phyloP scores from a whole-genome alignment of 2,888 invertebrate genomes.

The Onthophagus sagittarius region DNA sequence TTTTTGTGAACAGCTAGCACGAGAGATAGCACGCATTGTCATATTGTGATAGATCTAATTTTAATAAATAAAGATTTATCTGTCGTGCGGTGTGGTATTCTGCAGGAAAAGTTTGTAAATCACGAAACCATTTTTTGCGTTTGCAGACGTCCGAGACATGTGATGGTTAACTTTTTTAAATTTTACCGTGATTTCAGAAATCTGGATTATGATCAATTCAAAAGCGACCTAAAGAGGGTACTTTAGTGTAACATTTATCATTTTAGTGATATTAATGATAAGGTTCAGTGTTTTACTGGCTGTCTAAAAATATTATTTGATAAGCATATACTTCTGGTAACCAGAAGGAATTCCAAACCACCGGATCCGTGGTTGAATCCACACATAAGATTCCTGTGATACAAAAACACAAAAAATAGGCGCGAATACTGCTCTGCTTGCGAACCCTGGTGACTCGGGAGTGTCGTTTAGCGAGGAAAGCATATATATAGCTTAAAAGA shows the following conservation, averaged over 20 bases:
- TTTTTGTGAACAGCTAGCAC: neutral
- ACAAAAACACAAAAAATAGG: neutral
- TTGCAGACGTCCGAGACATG: neutral
- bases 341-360: neutral
- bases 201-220: neutral
- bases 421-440: neutral
- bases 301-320: neutral
- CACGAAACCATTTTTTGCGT: neutral
- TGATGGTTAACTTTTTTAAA: neutral
- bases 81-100: neutral
- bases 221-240: neutral
- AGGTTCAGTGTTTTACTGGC: neutral
- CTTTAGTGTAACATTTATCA: neutral
- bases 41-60: too few relatives aligned
- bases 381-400: neutral
- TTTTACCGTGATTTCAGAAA: neutral
- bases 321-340: neutral
- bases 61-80: too few relatives aligned
- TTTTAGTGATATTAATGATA: neutral
- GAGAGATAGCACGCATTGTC: too few relatives aligned
- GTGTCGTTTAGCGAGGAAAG: neutral
- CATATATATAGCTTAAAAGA: neutral
- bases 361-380: neutral
- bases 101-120: neutral
- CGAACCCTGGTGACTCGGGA: neutral